Percentiles rank a stretch among this genome's conserved stretches.
Conservation (phyloP, 2,888 invertebrate species). For the Panzeria rudis region DNA sequence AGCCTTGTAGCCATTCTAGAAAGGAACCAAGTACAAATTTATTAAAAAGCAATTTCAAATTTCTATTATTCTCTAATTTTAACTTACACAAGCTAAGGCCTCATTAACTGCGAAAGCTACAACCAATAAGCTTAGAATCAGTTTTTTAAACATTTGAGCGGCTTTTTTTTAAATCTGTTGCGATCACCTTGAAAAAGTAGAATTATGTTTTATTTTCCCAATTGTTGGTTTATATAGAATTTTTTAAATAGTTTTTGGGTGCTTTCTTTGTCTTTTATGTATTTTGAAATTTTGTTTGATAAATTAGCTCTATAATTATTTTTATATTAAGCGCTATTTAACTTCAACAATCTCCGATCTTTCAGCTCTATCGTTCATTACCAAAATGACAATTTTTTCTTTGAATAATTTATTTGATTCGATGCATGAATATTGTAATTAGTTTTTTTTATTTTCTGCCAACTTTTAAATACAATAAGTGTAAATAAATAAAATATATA, state of each 20-base stretch:
- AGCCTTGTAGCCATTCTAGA: constrained; percentile 82
- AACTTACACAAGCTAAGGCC: constrained; percentile 80
- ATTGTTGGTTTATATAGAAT: constrained; percentile 52
- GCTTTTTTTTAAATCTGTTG: neutral
- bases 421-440: constrained; percentile 29
- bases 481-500: neutral
- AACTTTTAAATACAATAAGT: neutral
- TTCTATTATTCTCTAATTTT: constrained; percentile 73
- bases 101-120: constrained; percentile 57
- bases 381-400: constrained; percentile 11
- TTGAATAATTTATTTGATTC: constrained; percentile 7
- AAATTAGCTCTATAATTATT: constrained; percentile 76
- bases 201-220: neutral
- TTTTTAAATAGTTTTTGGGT: neutral
- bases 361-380: constrained; percentile 79
- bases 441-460: neutral
- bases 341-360: constrained; percentile 77
- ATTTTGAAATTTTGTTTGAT: neutral
- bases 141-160: constrained; percentile 61
- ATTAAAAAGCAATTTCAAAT: neutral
- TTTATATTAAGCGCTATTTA: constrained; percentile 77
- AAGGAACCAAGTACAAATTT: neutral
- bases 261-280: neutral
- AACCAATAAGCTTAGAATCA: constrained; percentile 38
- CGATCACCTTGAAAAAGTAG: neutral